Evolutionary conservation across 2,888 invertebrate species (phyloP).

Genomic region (Drosophila aldrichi): DNA sequence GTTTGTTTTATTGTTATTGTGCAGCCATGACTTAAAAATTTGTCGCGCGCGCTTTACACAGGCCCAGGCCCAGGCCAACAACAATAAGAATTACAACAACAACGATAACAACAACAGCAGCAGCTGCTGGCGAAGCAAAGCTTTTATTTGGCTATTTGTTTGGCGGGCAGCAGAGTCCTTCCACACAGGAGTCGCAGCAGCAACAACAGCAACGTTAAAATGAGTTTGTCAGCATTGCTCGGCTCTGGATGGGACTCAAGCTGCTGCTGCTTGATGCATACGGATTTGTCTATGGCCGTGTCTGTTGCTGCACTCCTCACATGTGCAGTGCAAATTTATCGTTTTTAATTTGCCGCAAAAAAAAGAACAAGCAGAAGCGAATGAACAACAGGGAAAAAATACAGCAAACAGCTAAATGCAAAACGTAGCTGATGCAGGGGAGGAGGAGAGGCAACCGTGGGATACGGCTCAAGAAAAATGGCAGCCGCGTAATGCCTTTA

Average conservation of each 20-base stretch:
- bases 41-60: slow-evolving; percentile 62
- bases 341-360: slow-evolving; percentile 81
- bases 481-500: slow-evolving; percentile 73
- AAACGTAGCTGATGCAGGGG: background rate
- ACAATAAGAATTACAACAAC: slow-evolving; percentile 28
- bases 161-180: slow-evolving; percentile 40
- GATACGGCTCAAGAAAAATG: slow-evolving; percentile 66
- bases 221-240: slow-evolving; percentile 44
- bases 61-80: slow-evolving; percentile 17
- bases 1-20: slow-evolving; percentile 81
- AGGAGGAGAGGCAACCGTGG: slow-evolving; percentile 1
- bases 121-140: slow-evolving; percentile 44
- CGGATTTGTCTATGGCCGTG: slow-evolving; percentile 72
- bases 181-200: background rate
- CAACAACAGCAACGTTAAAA: slow-evolving; percentile 22
- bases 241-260: slow-evolving; percentile 43
- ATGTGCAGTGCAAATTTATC: slow-evolving; percentile 74
- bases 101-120: slow-evolving; percentile 26
- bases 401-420: slow-evolving; percentile 19
- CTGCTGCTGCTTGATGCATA: slow-evolving; percentile 59
- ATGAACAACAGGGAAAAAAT: slow-evolving; percentile 42
- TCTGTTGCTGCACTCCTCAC: slow-evolving; percentile 47
- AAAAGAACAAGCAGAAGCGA: slow-evolving; percentile 38
- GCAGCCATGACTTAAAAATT: slow-evolving; percentile 81
- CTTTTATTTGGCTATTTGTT: slow-evolving; percentile 79